Conservation (phyloP, 2,113 vertebrate genomes). For the Chiloscyllium plagiosum region DNA sequence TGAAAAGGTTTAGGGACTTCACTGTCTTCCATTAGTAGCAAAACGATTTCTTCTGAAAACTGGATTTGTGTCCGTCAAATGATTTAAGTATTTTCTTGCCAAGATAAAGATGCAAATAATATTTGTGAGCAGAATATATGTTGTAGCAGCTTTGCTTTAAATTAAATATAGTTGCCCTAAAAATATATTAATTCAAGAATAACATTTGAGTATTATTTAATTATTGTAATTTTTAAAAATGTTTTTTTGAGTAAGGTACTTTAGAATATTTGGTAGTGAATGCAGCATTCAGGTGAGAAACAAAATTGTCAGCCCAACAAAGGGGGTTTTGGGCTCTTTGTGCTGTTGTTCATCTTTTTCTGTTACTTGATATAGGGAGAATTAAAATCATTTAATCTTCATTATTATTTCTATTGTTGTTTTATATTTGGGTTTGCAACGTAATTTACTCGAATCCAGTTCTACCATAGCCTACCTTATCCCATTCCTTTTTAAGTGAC, state of each 20-base stretch:
- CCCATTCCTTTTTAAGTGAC: neutral
- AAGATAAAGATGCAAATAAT: neutral
- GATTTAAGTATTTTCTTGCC: neutral
- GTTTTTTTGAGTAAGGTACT: neutral
- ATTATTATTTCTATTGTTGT: neutral
- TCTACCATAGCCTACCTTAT: neutral
- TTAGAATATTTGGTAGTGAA: neutral
- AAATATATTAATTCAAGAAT: neutral
- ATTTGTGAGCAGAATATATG: neutral
- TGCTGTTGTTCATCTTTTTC: neutral
- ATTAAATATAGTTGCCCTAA: neutral
- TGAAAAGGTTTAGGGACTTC: neutral
- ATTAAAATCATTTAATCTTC: neutral
- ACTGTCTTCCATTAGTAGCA: neutral
- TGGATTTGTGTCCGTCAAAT: neutral
- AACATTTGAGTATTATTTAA: neutral
- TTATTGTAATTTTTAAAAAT: neutral
- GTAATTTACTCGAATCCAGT: neutral
- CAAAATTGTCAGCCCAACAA: neutral
- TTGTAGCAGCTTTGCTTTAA: neutral
- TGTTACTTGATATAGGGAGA: neutral
- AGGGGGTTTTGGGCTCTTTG: neutral
- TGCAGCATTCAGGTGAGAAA: neutral
- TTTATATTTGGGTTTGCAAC: neutral
- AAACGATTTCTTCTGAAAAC: neutral